Evolutionary conservation across 2,113 vertebrate species (phyloP), one percentile per base, ranked within the genome.

Genomic region (Pampusana beccarii): DNA sequence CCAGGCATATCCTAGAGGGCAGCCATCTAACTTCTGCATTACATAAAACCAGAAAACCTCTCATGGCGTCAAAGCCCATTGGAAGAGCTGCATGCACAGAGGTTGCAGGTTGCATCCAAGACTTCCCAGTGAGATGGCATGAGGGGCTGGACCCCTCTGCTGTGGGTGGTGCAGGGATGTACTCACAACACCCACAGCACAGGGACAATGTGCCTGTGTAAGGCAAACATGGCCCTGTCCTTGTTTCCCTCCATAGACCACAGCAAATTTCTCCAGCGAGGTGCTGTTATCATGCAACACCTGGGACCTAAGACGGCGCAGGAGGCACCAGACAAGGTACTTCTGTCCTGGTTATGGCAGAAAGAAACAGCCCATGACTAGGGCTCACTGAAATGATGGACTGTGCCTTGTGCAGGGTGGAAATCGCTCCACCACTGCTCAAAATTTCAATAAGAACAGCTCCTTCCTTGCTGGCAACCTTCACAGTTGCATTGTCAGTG

Each of bases 71-170:
- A 29, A 77, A 57, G 38, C 9, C 33, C 16, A 3, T 61, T 34
- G 56, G 77, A 84, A 89, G 36, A 80, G 13, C 13, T 0, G 1
- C 0, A 0, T 0, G 0, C 25, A 14, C 7, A 42, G 53, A 79
- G 38, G 20, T 38, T 86, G n/a, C 23, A 0, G 0, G 50, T 26
- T 69, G 72, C 36, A 67, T 17, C 17, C 15, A 23, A 29, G 50
- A 53, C 0, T 50, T 1, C 15, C 18, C 7, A 2, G 10, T 11
- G 44, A 75, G 50, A 18, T 21, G 33, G 15, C 0, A 0, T 28
- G 80, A 54, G 36, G 16, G 36, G 16, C 66, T 51, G 34, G 36
- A 81, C 57, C 33, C 7, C 14, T 36, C 73, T 86, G 26, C 71
- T 73, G 62, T 38, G 38, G 26, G 28, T 0, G 23, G 6, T 17